A percentile compares a stretch with the other conserved stretches of the same genome.
phyloP scores from a whole-genome alignment of 2,888 invertebrate genomes.

The Oxystoma pomonae region DNA sequence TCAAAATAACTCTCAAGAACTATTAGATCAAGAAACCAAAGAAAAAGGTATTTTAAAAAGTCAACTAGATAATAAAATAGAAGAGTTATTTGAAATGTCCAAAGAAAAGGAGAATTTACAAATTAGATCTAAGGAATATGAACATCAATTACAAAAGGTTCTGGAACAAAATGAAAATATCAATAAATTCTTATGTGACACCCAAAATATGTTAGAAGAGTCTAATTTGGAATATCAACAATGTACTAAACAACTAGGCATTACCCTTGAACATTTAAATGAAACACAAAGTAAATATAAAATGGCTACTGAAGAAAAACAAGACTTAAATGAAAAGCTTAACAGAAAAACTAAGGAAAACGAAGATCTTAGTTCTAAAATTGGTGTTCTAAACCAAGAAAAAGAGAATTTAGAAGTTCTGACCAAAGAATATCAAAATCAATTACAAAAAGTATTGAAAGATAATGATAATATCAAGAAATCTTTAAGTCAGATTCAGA shows the following conservation, averaged over 20 bases:
- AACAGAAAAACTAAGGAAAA: too few species aligned
- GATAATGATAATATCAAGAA: conserved; percentile 2
- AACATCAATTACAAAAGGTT: background rate
- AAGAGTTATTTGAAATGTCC: background rate
- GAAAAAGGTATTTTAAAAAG: background rate
- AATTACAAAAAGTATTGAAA: background rate
- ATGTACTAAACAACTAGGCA: background rate
- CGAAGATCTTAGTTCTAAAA: too few species aligned
- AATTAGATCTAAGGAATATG: background rate
- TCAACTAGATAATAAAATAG: background rate
- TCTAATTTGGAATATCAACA: background rate
- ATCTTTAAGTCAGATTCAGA: background rate
- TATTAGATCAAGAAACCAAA: background rate
- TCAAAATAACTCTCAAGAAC: background rate
- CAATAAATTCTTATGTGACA: background rate
- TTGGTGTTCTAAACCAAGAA: too few species aligned
- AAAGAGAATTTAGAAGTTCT: background rate
- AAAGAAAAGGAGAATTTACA: background rate
- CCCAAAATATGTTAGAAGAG: background rate
- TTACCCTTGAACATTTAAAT: too few species aligned
- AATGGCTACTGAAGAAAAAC: too few species aligned
- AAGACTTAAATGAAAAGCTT: too few species aligned
- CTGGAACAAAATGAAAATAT: conserved; percentile 3
- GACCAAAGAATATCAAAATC: background rate
- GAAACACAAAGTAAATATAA: too few species aligned